Base-by-base conservation (phyloP, 2,888 invertebrate genomes). In the Darwinula stevensoni region DNA sequence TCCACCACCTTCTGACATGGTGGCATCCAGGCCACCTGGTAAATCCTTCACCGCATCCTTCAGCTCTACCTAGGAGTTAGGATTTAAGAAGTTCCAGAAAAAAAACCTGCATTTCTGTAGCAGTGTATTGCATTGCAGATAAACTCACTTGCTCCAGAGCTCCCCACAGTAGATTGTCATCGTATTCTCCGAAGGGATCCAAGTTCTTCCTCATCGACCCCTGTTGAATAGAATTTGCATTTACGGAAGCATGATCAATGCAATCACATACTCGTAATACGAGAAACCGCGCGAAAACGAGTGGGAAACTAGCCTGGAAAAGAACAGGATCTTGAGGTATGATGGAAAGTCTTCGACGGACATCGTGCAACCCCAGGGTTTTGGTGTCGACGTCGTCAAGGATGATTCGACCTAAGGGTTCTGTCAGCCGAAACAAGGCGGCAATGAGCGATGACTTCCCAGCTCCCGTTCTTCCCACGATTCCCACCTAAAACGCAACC, bases 161-260 rank as follows among this genome's bases (percentile, higher is more conserved):
- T 37, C 63, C 59, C 82, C 84, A 84, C 2, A 86, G 52, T 35
- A 67, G 61, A 11, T 61, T 59, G 42, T 84, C 84, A 0, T 62
- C 57, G 45, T 69, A 72, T 43, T 69, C 65, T 38, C 70, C 64
- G 48, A 84, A 80, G 2, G 84, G 84, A 54, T 86, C 84, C 36
- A 86, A 57, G 54, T 86, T 86, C 44, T 69, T 68, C 3, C 86
- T 58, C 57, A 86, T 60, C 3, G 75, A n/a, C n/a, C n/a, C n/a
- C n/a, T n/a, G n/a, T n/a, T n/a, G n/a, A n/a, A n/a, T n/a, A n/a
- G n/a, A n/a, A n/a, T n/a, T n/a, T n/a, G n/a, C n/a, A n/a, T n/a
- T n/a, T n/a, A n/a, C n/a, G n/a, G n/a, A n/a, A n/a, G n/a, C n/a
- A n/a, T n/a, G n/a, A n/a, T n/a, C n/a, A n/a, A n/a, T n/a, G n/a